Evolutionary conservation across 2,113 vertebrate genomes (phyloP).

Genomic region (Barnardius zonarius): DNA sequence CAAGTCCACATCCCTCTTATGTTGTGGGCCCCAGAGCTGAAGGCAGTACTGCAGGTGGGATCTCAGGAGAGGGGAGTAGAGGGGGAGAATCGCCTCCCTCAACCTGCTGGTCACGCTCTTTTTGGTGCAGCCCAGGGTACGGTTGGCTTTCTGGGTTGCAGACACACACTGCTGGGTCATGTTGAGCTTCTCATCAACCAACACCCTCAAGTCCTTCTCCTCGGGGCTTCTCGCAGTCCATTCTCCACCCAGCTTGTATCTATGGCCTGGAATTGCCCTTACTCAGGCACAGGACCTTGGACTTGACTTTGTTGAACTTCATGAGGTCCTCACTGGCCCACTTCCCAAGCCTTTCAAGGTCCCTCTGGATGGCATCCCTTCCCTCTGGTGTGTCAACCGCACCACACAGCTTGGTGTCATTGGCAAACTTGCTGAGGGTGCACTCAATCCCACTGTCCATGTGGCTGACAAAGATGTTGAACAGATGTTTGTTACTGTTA

Average conservation of each 20-base stretch:
- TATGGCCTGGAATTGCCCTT: neutral
- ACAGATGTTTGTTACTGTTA: neutral
- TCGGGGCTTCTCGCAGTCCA: neutral
- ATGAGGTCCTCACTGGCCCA: neutral
- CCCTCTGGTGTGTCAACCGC: neutral
- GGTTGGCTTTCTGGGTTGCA: neutral
- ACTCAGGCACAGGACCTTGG: neutral
- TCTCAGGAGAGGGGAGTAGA: neutral
- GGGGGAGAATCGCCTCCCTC: neutral
- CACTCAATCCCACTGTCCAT: neutral
- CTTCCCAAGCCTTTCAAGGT: neutral
- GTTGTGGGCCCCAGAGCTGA: neutral
- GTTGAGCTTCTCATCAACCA: neutral
- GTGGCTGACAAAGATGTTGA: neutral
- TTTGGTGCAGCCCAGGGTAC: neutral
- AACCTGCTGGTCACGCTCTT: neutral
- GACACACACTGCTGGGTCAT: neutral
- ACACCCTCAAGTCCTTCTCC: neutral
- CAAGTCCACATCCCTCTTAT: neutral
- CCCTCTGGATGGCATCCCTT: neutral
- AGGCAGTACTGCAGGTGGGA: neutral
- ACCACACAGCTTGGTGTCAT: neutral
- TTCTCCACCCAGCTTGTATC: neutral
- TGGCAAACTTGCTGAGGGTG: neutral
- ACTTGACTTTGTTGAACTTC: neutral